Evolutionary conservation across 2,888 invertebrate species (phyloP).

Genomic region (Augiades crinisus): DNA sequence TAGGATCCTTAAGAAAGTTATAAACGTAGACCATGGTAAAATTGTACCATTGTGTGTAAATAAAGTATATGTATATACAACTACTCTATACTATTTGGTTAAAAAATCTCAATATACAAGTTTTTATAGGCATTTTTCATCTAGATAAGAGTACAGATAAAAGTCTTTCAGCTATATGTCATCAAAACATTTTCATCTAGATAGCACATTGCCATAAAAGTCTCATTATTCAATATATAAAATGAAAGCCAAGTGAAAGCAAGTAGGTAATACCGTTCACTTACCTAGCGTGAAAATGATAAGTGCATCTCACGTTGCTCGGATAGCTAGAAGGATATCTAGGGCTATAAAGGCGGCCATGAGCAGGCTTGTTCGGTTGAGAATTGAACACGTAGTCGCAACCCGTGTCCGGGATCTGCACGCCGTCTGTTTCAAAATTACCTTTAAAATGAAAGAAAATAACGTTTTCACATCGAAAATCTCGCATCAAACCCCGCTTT

Average conservation of each 20-base stretch:
- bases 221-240: neutral
- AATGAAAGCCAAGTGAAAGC: neutral
- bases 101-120: too few species aligned
- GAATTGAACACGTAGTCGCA: conserved; percentile 93
- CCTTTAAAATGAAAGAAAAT: conserved; percentile 71
- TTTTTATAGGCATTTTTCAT: too few species aligned
- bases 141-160: too few species aligned
- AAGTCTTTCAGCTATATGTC: neutral
- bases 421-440: conserved; percentile 90
- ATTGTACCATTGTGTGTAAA: too few species aligned
- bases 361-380: conserved; percentile 83
- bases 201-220: too few species aligned
- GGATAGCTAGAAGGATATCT: conserved; percentile 98
- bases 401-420: conserved; percentile 87
- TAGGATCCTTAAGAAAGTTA: too few species aligned
- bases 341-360: conserved; percentile 93
- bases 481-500: conserved; percentile 22
- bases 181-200: neutral
- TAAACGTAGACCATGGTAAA: too few species aligned
- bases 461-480: conserved; percentile 11
- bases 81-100: too few species aligned
- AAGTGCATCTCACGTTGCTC: conserved; percentile 92
- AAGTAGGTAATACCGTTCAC: conserved; percentile 4
- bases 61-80: too few species aligned
- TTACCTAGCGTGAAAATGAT: conserved; percentile 93